Base-by-base conservation (phyloP, 2,888 invertebrate species). In the Drosophila mayaguana region DNA sequence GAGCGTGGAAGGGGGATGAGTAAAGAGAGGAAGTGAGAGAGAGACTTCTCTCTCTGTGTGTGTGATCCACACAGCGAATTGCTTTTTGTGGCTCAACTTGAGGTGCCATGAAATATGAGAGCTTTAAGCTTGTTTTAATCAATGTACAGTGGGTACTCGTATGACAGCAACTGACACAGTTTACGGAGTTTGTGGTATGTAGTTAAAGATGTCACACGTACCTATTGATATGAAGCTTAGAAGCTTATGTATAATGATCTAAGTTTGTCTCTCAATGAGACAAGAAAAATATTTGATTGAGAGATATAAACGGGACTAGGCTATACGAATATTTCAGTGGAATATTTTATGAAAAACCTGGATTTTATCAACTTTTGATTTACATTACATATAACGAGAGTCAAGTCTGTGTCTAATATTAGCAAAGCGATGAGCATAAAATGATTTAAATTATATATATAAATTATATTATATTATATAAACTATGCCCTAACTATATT, bases 121-220 rank as follows among this genome's bases (percentile, higher is more conserved):
- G 75, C 75, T 74, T 66, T 43, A 79, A 75, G 79, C 75, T 75
- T 38, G 8, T 18, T 12, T 20, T 48, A 22, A 45, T 18, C 22
- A 2, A n/a, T 11, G 4, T 32, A 48, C 64, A 77, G 43, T 56
- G 8, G 43, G 9, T 22, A 43, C 57, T 18, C 50, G 11, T 50
- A 32, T 20, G 14, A 18, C 32, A 8, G 8, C 3, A 20, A 34
- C 20, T 50, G 50, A 20, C 8, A 50, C 7, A 50, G 28, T 28
- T 48, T 28, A 48, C 28, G n/a, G 28, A 28, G 48, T 48, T 11
- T 48, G 1, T n/a, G n/a, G n/a, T 48, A 48, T n/a, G 2, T 28
- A 48, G 46, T 9, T n/a, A 0, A n/a, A n/a, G 4, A 4, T 28
- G n/a, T 7, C 14, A n/a, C 8, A 25, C 16, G 14, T 25, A 48